Percentiles rank a stretch among this genome's conserved stretches.
These are phyloP conservation scores for Gnatocerus cornutus DNA, from an alignment of 2,888 invertebrate genomes.

Conservation along the genomic window DNA sequence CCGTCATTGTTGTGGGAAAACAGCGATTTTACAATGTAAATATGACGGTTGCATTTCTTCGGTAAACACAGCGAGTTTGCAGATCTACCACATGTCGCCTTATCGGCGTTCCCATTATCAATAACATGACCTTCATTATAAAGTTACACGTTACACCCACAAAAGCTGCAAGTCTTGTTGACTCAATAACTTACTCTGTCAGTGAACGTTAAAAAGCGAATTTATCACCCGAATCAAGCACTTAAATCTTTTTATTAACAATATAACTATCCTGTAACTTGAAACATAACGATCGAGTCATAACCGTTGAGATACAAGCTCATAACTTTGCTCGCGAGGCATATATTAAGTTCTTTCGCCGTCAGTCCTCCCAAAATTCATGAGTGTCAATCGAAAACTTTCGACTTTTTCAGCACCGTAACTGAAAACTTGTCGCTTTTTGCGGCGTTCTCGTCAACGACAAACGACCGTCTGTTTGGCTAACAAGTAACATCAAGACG, in stretches of 20 bases:
- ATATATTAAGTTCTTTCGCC: constrained; percentile 30
- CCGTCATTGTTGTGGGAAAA: background rate
- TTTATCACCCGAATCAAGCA: constrained; percentile 40
- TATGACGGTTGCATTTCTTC: background rate
- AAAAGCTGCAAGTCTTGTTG: constrained; percentile 5
- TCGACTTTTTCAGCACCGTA: constrained; percentile 24
- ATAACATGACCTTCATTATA: background rate
- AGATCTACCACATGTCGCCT: background rate
- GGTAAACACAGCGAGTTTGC: background rate
- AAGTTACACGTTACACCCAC: constrained; percentile 11
- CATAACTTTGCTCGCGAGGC: constrained; percentile 36
- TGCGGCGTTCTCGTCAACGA: constrained; percentile 22
- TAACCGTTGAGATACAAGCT: constrained; percentile 46
- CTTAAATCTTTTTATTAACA: constrained; percentile 46
- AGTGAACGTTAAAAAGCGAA: constrained; percentile 23
- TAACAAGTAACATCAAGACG: constrained; percentile 50
- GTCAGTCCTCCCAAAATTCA: constrained; percentile 40
- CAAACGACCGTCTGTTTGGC: constrained; percentile 49
- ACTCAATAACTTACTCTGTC: constrained; percentile 14
- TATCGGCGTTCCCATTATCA: background rate
- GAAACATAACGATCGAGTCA: constrained; percentile 45
- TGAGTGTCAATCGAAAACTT: constrained; percentile 39
- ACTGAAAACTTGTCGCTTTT: constrained; percentile 40
- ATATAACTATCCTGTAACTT: constrained; percentile 47
- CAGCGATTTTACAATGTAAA: background rate